A percentile compares a stretch with the other conserved stretches of the same genome.
Evolutionary conservation across 1,140 invertebrate genomes (phyloP).

Genomic region (Caenorhabditis remanei): DNA sequence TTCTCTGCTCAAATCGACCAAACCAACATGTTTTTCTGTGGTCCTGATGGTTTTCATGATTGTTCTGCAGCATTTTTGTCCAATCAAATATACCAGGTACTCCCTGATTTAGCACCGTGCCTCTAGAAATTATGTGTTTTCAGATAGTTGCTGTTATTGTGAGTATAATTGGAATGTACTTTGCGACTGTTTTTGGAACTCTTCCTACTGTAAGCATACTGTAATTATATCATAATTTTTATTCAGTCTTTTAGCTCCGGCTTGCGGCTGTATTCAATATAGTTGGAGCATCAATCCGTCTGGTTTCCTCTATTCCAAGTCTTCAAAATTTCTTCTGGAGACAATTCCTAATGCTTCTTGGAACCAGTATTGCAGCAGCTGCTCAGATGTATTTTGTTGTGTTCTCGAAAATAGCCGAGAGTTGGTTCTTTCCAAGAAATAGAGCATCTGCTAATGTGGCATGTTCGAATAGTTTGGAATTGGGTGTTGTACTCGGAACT

Average conservation of each 20-base stretch:
- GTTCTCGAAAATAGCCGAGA: conserved; percentile 37
- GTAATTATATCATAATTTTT: neutral
- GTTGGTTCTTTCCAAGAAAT: conserved; percentile 34
- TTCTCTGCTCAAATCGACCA: conserved; percentile 51
- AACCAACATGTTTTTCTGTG: conserved; percentile 49
- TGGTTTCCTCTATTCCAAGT: conserved; percentile 3
- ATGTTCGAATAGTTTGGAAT: conserved; percentile 18
- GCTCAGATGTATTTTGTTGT: conserved; percentile 42
- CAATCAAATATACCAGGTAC: conserved; percentile 39
- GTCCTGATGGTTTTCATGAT: conserved; percentile 11
- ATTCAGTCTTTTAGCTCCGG: neutral
- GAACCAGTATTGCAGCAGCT: conserved; percentile 17
- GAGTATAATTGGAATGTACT: conserved; percentile 46
- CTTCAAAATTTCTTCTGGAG: conserved; percentile 35
- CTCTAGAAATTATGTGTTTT: neutral
- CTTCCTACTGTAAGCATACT: neutral
- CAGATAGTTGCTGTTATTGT: conserved; percentile 35
- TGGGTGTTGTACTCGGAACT: conserved; percentile 34
- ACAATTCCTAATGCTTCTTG: conserved; percentile 33
- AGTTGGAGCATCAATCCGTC: neutral
- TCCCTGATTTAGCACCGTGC: neutral
- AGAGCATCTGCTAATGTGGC: conserved; percentile 28
- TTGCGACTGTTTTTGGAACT: conserved; percentile 38
- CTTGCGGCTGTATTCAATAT: conserved; percentile 10
- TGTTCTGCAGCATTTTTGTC: conserved; percentile 29